phyloP scores from a whole-genome alignment of 2,113 vertebrate genomes.

The Todiramphus chloris region DNA sequence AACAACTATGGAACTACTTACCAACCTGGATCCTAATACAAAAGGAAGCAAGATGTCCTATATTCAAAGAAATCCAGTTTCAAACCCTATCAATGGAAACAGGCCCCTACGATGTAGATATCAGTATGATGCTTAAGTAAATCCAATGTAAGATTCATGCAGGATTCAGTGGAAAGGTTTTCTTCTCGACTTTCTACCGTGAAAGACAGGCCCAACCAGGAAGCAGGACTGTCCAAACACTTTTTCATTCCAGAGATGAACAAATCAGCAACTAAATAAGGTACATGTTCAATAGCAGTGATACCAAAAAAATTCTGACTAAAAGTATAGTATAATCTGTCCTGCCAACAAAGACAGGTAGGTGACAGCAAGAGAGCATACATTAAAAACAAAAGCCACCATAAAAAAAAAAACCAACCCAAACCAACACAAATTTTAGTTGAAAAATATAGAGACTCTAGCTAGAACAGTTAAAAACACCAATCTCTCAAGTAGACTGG shows the following conservation, averaged over 20 bases:
- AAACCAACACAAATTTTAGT: neutral
- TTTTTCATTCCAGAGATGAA: neutral
- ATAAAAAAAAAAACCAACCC: neutral
- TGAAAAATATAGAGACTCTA: neutral
- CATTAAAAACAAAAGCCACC: neutral
- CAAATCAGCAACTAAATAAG: neutral
- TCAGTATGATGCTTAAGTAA: neutral
- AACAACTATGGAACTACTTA: neutral
- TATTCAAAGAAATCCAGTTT: neutral
- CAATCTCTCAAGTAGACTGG: neutral
- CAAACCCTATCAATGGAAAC: neutral
- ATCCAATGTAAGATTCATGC: neutral
- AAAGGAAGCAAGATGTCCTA: neutral
- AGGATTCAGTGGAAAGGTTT: neutral
- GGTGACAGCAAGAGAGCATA: neutral
- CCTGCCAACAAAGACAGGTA: neutral
- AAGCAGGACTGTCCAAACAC: neutral
- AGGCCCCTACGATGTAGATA: neutral
- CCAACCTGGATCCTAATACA: neutral
- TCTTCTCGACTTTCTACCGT: neutral
- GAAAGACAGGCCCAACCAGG: neutral
- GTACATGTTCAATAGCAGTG: neutral
- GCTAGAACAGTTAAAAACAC: neutral
- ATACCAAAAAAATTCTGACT: neutral
- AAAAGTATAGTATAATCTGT: neutral